These are phyloP conservation scores for Leptoclinus maculatus DNA, from an alignment of 2,797 vertebrate species.

Conservation along the genomic window DNA sequence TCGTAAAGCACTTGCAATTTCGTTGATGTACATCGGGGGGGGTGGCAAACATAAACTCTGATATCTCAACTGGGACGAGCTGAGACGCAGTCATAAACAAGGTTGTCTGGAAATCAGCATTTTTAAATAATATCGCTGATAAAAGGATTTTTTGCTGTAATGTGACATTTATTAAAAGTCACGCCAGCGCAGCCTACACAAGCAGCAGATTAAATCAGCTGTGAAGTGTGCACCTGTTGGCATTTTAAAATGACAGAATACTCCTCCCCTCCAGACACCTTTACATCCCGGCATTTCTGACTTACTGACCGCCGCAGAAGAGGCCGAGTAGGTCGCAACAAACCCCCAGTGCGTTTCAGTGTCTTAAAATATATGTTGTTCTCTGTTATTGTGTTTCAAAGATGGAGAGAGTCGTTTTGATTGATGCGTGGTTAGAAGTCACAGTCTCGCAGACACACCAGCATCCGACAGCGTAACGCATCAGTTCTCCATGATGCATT, in stretches of 20 bases:
- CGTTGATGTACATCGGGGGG: background rate
- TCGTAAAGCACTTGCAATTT: background rate
- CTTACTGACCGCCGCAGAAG: background rate
- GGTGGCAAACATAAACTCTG: slow-evolving; percentile 4
- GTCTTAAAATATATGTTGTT: slow-evolving; percentile 20
- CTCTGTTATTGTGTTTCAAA: slow-evolving; percentile 48
- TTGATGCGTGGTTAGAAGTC: slow-evolving; percentile 13
- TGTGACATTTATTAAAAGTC: slow-evolving; percentile 7
- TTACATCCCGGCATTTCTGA: slow-evolving; percentile 1
- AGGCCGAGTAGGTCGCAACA: slow-evolving; percentile 14
- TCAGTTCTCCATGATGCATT: background rate
- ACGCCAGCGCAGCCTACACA: background rate
- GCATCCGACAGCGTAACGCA: background rate
- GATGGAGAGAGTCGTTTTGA: slow-evolving; percentile 18
- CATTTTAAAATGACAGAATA: slow-evolving; percentile 21
- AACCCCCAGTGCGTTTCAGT: slow-evolving; percentile 28
- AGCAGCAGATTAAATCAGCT: slow-evolving; percentile 12
- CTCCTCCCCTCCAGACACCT: background rate
- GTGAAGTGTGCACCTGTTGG: slow-evolving; percentile 17
- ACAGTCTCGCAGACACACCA: background rate
- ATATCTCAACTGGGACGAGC: background rate
- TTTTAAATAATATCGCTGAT: slow-evolving; percentile 1
- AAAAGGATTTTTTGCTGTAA: background rate
- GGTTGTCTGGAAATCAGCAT: slow-evolving; percentile 11
- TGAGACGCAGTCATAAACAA: slow-evolving; percentile 7